Evolutionary conservation across 2,888 invertebrate species (phyloP), one percentile per base, ranked within the genome.

Genomic region (Pherbina coryleti): DNA sequence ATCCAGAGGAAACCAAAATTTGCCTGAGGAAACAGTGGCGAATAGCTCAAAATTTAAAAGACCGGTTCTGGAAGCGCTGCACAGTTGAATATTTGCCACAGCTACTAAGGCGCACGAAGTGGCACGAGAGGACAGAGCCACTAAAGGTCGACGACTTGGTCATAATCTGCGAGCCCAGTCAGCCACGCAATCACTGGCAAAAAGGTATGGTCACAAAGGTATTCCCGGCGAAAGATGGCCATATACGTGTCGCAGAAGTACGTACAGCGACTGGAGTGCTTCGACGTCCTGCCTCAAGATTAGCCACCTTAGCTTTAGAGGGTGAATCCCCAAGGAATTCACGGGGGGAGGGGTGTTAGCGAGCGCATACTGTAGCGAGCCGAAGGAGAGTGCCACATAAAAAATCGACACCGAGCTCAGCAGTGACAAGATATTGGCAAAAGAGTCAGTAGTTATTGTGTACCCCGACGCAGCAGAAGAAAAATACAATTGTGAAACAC

Each of bases 241-340:
- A 82, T 25, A 77, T 81, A 0, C 81, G 83, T 0, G 64, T 81
- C 9, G 82, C 83, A 3, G 79, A 82, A 71, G 80, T 83, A 5
- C 76, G 71, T 57, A 83, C 84, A 34, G 60, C 69, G 7, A 77
- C 75, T n/a, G 83, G 83, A 0, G 19, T 72, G 8, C 19, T 82
- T n/a, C 79, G 82, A 7, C 77, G 82, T 19, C 81, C 81, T 7
- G 81, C 79, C 3, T 71, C 80, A 2, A 80, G 79, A 76, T 71
- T 83, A 78, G 82, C 82, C 82, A 85, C 86, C 84, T 88, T 88
- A 28, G 14, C 44, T 3, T 31, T 78, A 9, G 34, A 67, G 66
- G 60, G 78, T 72, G 75, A 75, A 66, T 77, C 70, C 5, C 53
- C 8, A 2, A 25, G 5, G 3, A 28, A 70, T 53, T 70, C 57